Evolutionary conservation across 2,797 vertebrate species (phyloP).

Genomic region (Cyprinodon diabolis): DNA sequence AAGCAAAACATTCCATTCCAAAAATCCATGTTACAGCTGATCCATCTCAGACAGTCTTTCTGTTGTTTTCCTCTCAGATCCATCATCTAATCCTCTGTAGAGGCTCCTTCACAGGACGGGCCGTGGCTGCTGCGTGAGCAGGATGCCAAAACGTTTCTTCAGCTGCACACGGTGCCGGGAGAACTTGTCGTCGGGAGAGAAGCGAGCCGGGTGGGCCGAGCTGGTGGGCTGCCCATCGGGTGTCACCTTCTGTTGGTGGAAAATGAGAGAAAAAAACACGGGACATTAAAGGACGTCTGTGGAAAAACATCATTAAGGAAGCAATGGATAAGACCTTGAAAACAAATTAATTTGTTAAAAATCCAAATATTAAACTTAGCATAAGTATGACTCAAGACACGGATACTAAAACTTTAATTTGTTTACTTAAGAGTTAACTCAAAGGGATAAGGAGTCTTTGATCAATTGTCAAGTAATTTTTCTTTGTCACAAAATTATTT

Average conservation of each 20-base stretch:
- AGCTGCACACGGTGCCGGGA: slow-evolving; percentile 87
- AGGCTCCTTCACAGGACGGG: slow-evolving; percentile 78
- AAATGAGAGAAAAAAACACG: accelerated
- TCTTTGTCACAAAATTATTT: too few relatives aligned
- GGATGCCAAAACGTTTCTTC: slow-evolving; percentile 89
- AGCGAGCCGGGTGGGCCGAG: slow-evolving; percentile 91
- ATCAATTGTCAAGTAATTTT: too few relatives aligned
- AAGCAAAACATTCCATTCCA: background rate
- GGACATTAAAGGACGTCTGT: background rate
- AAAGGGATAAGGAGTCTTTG: too few relatives aligned
- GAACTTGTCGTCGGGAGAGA: slow-evolving; percentile 94
- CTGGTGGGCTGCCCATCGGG: slow-evolving; percentile 82
- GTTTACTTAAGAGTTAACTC: too few relatives aligned
- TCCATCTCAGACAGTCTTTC: background rate
- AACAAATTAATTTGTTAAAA: background rate
- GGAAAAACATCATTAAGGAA: background rate
- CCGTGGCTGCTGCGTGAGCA: slow-evolving; percentile 88
- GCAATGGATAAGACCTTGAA: background rate
- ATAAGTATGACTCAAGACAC: background rate
- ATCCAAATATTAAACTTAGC: background rate
- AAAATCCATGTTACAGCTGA: background rate
- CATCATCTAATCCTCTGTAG: background rate
- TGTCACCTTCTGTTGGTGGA: slow-evolving; percentile 77
- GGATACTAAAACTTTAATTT: too few relatives aligned
- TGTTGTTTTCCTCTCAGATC: slow-evolving; percentile 5